phyloP scores from a whole-genome alignment of 2,888 invertebrate species.

The Taenaris catops region DNA sequence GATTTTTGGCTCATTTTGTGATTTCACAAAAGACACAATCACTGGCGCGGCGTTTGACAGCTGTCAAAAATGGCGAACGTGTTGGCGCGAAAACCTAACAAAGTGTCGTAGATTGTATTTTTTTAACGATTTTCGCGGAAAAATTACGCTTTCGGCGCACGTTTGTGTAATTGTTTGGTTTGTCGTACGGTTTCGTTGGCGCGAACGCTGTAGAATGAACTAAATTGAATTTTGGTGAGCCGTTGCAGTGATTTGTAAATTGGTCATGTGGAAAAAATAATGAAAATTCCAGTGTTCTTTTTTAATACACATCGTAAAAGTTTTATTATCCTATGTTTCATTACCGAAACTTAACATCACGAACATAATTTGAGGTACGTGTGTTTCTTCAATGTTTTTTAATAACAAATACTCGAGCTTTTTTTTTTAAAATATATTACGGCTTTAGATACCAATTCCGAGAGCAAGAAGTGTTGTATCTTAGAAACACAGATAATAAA shows the following conservation, averaged over 20 bases:
- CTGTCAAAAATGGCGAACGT: conserved; percentile 48
- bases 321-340: not conserved
- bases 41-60: conserved; percentile 49
- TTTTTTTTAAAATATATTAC: too few relatives aligned
- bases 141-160: conserved; percentile 73
- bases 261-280: conserved; percentile 35
- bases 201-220: conserved; percentile 43
- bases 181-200: conserved; percentile 51
- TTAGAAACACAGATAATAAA: too few relatives aligned
- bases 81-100: conserved; percentile 70
- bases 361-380: too few relatives aligned
- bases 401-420: too few relatives aligned
- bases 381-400: too few relatives aligned
- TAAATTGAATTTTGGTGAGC: conserved; percentile 71
- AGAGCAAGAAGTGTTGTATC: too few relatives aligned
- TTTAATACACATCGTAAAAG: not conserved
- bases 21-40: conserved; percentile 1
- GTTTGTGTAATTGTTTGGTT: conserved; percentile 77
- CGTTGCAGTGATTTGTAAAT: conserved; percentile 46
- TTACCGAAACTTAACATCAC: too few relatives aligned
- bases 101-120: conserved; percentile 41
- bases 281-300: conserved; percentile 5
- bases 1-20: too few relatives aligned
- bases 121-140: conserved; percentile 50
- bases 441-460: too few relatives aligned